Conservation (phyloP, 2,888 invertebrate genomes). For the Tortricodes alternella region DNA sequence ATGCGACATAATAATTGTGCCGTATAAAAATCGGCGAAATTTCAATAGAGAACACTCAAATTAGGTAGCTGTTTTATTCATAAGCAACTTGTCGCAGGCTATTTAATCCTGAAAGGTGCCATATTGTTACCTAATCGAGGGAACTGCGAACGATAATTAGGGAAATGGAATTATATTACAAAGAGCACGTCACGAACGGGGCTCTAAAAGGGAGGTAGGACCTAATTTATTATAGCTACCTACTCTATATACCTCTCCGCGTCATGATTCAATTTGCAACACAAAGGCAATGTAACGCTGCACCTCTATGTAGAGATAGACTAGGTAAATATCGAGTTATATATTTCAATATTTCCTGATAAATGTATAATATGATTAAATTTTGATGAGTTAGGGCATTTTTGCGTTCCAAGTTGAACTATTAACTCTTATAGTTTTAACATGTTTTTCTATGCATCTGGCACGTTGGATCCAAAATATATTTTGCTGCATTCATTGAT, state of each 20-base stretch:
- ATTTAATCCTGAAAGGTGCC: slow-evolving; percentile 30
- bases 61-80: slow-evolving; percentile 7
- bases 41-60: background rate
- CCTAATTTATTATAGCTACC: slow-evolving; percentile 59
- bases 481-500: too few relatives aligned
- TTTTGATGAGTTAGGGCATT: too few relatives aligned
- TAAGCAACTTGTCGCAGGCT: slow-evolving; percentile 11
- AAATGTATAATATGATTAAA: too few relatives aligned
- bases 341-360: slow-evolving; percentile 2
- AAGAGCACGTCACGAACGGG: slow-evolving; percentile 45
- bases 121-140: slow-evolving; percentile 46
- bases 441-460: too few relatives aligned
- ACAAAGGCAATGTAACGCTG: slow-evolving; percentile 48
- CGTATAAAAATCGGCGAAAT: too few relatives aligned
- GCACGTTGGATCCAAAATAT: too few relatives aligned
- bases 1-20: too few relatives aligned
- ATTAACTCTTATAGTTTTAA: too few relatives aligned
- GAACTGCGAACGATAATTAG: slow-evolving; percentile 49
- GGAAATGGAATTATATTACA: slow-evolving; percentile 59
- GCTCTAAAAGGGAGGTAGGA: slow-evolving; percentile 54
- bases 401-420: too few relatives aligned
- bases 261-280: slow-evolving; percentile 62
- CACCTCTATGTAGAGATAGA: slow-evolving; percentile 19
- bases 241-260: slow-evolving; percentile 51
- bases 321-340: background rate